phyloP scores from a whole-genome alignment of 2,113 vertebrate genomes.

The Crotophaga sulcirostris region DNA sequence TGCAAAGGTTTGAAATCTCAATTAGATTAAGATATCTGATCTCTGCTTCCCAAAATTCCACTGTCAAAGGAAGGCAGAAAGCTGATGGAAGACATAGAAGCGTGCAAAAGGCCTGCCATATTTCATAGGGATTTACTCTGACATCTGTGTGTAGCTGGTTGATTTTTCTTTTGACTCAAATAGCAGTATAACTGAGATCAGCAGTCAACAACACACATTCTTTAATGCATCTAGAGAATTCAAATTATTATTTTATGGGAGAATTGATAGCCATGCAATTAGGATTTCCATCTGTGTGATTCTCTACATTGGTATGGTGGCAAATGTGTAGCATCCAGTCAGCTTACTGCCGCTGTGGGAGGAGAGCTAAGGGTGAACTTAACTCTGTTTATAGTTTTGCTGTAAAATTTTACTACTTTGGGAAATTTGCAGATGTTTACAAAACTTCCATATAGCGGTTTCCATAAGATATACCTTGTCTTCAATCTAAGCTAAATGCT shows the following conservation, averaged over 20 bases:
- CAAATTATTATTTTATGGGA: not conserved
- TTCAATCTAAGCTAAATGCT: not conserved
- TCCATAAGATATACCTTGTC: not conserved
- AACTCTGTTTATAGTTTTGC: not conserved
- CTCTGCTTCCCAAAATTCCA: conserved; percentile 21
- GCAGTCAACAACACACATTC: not conserved
- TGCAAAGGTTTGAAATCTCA: conserved; percentile 13
- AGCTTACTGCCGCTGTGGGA: not conserved
- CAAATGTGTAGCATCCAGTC: not conserved
- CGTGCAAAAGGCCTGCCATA: not conserved
- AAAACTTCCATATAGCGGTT: not conserved
- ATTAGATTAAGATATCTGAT: conserved; percentile 34
- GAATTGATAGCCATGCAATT: not conserved
- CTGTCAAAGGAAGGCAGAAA: conserved; percentile 19
- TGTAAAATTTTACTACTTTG: not conserved
- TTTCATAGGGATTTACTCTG: conserved; percentile 35
- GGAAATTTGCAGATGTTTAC: not conserved
- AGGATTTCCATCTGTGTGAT: not conserved
- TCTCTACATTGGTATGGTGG: not conserved
- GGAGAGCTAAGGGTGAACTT: not conserved
- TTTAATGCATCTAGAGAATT: not conserved
- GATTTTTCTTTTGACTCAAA: not conserved
- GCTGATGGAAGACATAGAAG: not conserved
- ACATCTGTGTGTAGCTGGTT: not conserved
- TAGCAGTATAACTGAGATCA: not conserved